Percentiles rank a stretch among this genome's conserved stretches.
Conservation (phyloP, 2,888 invertebrate species). For the Calephelis perditalis region DNA sequence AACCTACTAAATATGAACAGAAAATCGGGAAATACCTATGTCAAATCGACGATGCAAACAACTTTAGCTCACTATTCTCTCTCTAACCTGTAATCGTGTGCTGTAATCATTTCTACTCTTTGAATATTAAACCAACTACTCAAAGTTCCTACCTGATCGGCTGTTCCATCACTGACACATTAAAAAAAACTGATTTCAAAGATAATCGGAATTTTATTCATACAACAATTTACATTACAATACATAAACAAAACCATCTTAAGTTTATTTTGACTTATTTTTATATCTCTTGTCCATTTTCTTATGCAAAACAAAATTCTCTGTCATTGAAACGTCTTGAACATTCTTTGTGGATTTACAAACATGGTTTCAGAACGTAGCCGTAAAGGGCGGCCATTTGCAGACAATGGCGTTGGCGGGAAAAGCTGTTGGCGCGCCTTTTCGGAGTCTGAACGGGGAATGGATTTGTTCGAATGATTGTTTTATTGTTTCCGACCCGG, state of each 20-base stretch:
- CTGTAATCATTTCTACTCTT: too few relatives aligned
- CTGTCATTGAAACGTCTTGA: slow-evolving; percentile 48
- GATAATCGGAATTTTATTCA: slow-evolving; percentile 9
- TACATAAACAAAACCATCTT: slow-evolving; percentile 9
- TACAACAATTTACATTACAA: slow-evolving; percentile 11
- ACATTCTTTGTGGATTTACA: slow-evolving; percentile 43
- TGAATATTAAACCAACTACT: too few relatives aligned
- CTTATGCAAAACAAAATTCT: slow-evolving; percentile 45
- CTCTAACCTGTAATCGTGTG: too few relatives aligned
- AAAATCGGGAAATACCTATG: too few relatives aligned
- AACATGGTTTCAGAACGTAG: slow-evolving; percentile 49
- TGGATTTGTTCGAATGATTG: slow-evolving; percentile 48
- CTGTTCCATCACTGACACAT: not conserved
- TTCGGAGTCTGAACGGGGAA: slow-evolving; percentile 38
- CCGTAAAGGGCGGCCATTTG: slow-evolving; percentile 63
- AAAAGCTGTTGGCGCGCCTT: slow-evolving; percentile 46
- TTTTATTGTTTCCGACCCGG: slow-evolving; percentile 30
- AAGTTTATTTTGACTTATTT: slow-evolving; percentile 12
- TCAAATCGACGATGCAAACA: too few relatives aligned
- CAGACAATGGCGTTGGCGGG: slow-evolving; percentile 66
- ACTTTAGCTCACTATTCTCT: too few relatives aligned
- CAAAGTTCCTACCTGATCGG: too few relatives aligned
- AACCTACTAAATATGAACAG: too few relatives aligned
- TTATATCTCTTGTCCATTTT: slow-evolving; percentile 29
- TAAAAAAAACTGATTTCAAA: not conserved